Base-by-base conservation (phyloP, 2,797 vertebrate species). In the Valencia hispanica region DNA sequence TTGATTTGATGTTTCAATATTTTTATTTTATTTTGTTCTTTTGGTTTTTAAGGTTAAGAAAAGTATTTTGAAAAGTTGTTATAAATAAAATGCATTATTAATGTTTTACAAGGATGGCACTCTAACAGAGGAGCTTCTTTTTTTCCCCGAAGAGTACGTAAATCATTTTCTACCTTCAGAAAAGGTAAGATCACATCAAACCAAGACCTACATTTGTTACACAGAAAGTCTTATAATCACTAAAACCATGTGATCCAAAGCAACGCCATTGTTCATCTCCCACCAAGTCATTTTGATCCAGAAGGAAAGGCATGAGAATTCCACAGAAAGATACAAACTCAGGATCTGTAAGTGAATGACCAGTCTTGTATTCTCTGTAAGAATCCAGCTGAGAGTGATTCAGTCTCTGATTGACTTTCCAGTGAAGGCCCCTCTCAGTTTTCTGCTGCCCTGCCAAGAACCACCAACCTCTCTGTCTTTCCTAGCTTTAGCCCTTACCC, bases 351-450 rank as follows among this genome's bases (percentile, higher is more conserved):
- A 91, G 83, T 89, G 79, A 85, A 79, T 8, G 72, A 70, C 87
- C 83, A 84, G 84, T 75, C 80, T 86, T 82, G 51, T 85, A 74
- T 87, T 88, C 87, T 85, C 80, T 74, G 79, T 74, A 55, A 88
- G 39, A 81, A 84, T 68, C 47, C 91, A 93, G 88, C 91, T 93
- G 91, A 94, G 87, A 90, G 83, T 86, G 89, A 92, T 93, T 93
- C 96, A 94, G 95, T 93, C 89, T 69, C 94, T 94, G 93, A 96
- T 95, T 93, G 94, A 95, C 93, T 97, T 97, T 97, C 96, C 96
- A 97, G 96, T 80, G 86, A 92, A 95, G 94, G 94, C 91, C 96
- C 39, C 92, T 95, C 94, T 95, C 93, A 89, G 82, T 87, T 94
- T 92, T 90, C 90, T 77, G 65, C 87, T 78, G 65, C 68, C 68